Conservation (phyloP, 2,888 invertebrate species). For the Criorhina ranunculi region DNA sequence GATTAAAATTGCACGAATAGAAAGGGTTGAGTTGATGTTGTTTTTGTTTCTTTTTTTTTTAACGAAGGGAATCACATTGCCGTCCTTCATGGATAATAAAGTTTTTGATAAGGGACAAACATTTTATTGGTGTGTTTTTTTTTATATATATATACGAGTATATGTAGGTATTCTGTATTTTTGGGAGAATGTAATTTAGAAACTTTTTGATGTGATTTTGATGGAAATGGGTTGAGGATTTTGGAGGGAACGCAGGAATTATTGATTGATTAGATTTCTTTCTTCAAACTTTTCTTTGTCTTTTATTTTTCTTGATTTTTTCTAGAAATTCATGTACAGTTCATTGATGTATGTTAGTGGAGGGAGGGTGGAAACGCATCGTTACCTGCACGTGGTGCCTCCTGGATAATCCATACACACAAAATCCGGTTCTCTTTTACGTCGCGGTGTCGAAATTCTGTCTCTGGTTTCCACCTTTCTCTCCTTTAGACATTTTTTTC, state of each 20-base stretch:
- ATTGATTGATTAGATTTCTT: slow-evolving; percentile 6
- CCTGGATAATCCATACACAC: too few species aligned
- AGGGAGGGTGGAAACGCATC: too few species aligned
- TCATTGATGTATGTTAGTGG: too few species aligned
- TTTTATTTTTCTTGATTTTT: too few species aligned
- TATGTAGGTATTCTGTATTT: not conserved
- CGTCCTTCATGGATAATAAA: slow-evolving; percentile 30
- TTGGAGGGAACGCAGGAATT: not conserved
- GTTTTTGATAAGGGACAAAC: slow-evolving; percentile 32
- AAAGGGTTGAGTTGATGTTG: not conserved
- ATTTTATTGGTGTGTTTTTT: slow-evolving; percentile 7
- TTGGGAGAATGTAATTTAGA: slow-evolving; percentile 6
- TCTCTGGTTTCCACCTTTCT: too few species aligned
- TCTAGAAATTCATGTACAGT: too few species aligned
- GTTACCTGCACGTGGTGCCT: too few species aligned
- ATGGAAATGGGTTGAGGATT: slow-evolving; percentile 14
- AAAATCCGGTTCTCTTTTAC: too few species aligned
- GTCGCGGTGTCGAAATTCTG: too few species aligned
- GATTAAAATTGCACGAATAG: not conserved
- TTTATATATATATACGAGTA: too few species aligned
- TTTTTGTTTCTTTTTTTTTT: not conserved
- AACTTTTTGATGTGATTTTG: slow-evolving; percentile 25
- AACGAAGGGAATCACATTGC: slow-evolving; percentile 10
- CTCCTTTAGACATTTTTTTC: too few species aligned
- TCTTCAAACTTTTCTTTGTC: not conserved